Conservation (phyloP, 2,888 invertebrate species). For the Helobdella robusta region DNA sequence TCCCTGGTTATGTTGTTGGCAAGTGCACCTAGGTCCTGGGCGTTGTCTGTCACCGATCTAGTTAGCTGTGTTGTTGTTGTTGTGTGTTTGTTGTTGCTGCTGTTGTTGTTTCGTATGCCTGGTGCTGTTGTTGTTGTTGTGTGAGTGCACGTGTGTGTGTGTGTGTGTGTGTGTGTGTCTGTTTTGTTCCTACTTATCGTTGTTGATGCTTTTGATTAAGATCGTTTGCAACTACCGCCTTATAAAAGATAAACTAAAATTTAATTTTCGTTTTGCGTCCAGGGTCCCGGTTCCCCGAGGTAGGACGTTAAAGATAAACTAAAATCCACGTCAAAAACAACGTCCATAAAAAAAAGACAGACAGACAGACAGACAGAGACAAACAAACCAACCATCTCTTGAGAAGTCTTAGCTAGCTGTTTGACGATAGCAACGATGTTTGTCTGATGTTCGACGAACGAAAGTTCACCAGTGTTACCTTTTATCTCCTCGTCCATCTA, state of each 20-base stretch:
- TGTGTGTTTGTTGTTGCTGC: neutral
- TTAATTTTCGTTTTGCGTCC: neutral
- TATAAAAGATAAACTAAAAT: neutral
- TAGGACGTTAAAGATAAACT: neutral
- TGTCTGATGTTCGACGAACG: constrained; percentile 90
- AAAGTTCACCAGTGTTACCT: constrained; percentile 13
- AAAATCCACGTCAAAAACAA: neutral
- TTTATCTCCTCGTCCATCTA: constrained; percentile 10
- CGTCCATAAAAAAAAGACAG: neutral
- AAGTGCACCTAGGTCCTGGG: constrained; percentile 67
- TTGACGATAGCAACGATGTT: constrained; percentile 88
- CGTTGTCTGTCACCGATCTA: constrained; percentile 57
- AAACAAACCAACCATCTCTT: constrained; percentile 47
- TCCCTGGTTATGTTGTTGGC: constrained; percentile 77
- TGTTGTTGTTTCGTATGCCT: no score
- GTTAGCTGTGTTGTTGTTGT: constrained; percentile 51
- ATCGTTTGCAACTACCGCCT: no score
- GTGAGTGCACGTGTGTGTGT: constrained; percentile 10
- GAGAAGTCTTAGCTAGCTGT: constrained; percentile 80
- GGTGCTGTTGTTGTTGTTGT: no score
- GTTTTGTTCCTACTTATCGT: neutral
- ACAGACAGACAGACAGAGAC: no score
- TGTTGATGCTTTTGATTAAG: no score
- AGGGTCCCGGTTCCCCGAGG: no score
- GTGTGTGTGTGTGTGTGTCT: constrained; percentile 14